A percentile compares a stretch with the other conserved stretches of the same genome.
These are phyloP conservation scores for Lysandra bellargus DNA, from an alignment of 2,888 invertebrate species.

Conservation along the genomic window DNA sequence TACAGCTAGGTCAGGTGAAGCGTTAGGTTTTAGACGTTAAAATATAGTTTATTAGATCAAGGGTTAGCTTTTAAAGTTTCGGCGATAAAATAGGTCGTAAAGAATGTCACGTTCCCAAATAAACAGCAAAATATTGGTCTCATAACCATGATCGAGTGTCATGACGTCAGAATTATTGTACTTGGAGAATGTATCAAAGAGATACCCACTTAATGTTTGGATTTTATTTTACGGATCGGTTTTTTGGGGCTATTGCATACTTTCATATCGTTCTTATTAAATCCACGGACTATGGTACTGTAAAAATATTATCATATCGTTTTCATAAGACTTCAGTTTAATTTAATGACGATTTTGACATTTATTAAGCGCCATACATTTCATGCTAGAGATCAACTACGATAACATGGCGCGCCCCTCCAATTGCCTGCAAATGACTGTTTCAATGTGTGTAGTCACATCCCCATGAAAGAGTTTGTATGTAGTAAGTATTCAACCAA, in stretches of 20 bases:
- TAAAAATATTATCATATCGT: not conserved
- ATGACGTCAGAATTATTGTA: not conserved
- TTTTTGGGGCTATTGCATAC: not conserved
- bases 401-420: too few species aligned
- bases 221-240: conserved; percentile 13
- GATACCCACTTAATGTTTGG: conserved; percentile 6
- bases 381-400: too few species aligned
- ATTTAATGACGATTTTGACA: too few species aligned
- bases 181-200: conserved; percentile 9
- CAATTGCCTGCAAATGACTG: too few species aligned
- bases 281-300: not conserved
- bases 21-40: not conserved
- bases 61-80: conserved; percentile 12
- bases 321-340: not conserved
- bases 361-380: too few species aligned
- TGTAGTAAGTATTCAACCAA: too few species aligned
- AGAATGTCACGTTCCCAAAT: not conserved
- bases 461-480: too few species aligned
- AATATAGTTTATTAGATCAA: not conserved
- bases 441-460: too few species aligned
- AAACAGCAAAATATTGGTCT: not conserved
- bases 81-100: not conserved
- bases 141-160: conserved; percentile 16
- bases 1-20: not conserved
- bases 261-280: conserved; percentile 5